Base-by-base conservation (phyloP, 2,888 invertebrate genomes). In the Eilema depressum region DNA sequence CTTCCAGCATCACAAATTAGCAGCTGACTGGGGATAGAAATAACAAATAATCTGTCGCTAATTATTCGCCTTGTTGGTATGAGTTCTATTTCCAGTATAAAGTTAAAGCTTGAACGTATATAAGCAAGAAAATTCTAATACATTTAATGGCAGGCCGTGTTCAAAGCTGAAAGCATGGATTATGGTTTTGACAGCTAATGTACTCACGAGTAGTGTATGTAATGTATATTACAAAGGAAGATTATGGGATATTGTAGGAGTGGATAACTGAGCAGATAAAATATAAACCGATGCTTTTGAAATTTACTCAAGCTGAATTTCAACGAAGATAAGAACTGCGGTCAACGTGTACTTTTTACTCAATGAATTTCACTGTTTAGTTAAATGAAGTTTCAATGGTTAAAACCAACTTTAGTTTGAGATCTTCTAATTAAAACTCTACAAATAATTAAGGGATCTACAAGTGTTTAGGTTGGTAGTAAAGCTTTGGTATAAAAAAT, bases 161-260 rank as follows among this genome's bases (percentile, higher is more conserved):
- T 64, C 3, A 12, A 60, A 69, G 23, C 47, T 65, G 60, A 60
- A 60, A 53, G 20, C 11, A 60, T 20, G 65, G 69, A 60, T 65
- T 65, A 61, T 33, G 64, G 47, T 41, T 64, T 59, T 69, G 64
- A 64, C 63, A 64, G 28, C 63, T 23, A 23, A 47, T 64, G 56
- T 30, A 63, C 28, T 63, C 53, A 69, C 30, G 28, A 41, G 17
- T 53, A n/a, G 53, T 10, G 10, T 10, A 53, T 20, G 53, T n/a
- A 53, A 67, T 61, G 30, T 12, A 61, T 11, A 25, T 23, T 47
- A 64, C 61, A 69, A 64, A 69, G 60, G 64, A 23, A 60, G 2
- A 60, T 59, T 30, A 64, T n/a, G 57, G 28, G 41, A 23, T 3
- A 41, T 37, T 12, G 37, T 37, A 47, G 47, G 7, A 47, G 47